Base-by-base conservation (phyloP, 2,888 invertebrate genomes). In the Plebejus melissa region DNA sequence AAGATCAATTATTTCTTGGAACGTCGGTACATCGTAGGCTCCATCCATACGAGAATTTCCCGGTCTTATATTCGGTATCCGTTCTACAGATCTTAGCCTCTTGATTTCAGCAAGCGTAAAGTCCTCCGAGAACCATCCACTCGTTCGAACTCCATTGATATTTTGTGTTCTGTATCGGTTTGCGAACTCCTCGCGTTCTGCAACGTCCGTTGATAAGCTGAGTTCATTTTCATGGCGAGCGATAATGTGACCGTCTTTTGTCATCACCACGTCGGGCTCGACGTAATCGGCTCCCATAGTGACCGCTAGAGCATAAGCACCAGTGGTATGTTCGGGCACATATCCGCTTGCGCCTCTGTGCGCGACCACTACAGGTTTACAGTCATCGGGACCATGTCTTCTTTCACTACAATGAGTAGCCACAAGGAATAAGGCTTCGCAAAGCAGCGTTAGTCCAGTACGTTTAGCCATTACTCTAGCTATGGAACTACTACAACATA, bases 271-370 rank as follows among this genome's bases (percentile, higher is more conserved):
- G 77, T 93, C 93, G 0, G 93, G 93, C 78, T 93, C 93, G 0
- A 93, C 84, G 79, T 90, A 93, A 81, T 93, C 92, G 1, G 91
- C 87, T 1, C 91, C 92, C 88, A 92, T 87, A 0, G 89, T 87
- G 74, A 91, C 85, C 2, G 93, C 89, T 2, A 93, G 83, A 0
- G 91, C 88, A 77, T 93, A 93, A 1, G 93, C 85, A 4, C 88
- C 92, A 28, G 91, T 85, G 0, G 93, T 93, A 78, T 93, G 93
- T 79, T 93, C 93, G 0, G 93, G 91, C 0, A 89, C 88, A 78
- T 93, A 93, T 1, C 92, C 93, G 60, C 91, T 90, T 36, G 93
- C 91, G 1, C 93, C 93, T 5, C 93, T 85, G 76, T 91, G 91
- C 2, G 88, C 91, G 46, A 91, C 88, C 1, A 90, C 84, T 13